Conservation (phyloP, 2,888 invertebrate genomes). For the Caenorhabditis panamensis region DNA sequence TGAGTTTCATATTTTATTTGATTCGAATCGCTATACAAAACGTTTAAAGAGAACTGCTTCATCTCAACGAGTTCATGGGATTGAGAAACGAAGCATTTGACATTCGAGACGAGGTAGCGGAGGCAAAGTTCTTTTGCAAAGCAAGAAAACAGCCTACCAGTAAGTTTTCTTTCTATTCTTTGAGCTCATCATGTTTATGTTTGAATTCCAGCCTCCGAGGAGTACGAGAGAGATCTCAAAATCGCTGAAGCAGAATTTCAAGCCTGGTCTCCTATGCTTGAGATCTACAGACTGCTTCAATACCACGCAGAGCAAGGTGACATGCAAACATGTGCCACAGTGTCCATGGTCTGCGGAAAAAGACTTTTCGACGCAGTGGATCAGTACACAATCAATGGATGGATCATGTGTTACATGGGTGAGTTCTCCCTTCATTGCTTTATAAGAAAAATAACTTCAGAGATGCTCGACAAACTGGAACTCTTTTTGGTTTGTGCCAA, state of each 20-base stretch:
- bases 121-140: conserved; percentile 41
- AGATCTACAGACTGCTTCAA: conserved; percentile 48
- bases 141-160: conserved; percentile 39
- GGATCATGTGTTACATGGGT: conserved; percentile 69
- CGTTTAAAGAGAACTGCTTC: conserved; percentile 54
- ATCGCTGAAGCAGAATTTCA: conserved; percentile 28
- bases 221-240: conserved; percentile 29
- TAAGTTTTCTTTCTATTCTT: background rate
- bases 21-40: background rate
- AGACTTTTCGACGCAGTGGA: conserved; percentile 58
- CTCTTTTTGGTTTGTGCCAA: conserved; percentile 57
- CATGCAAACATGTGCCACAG: conserved; percentile 68
- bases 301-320: conserved; percentile 67
- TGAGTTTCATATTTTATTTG: conserved; percentile 10
- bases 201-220: conserved; percentile 26
- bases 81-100: conserved; percentile 61
- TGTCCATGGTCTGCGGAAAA: conserved; percentile 65
- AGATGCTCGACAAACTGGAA: conserved; percentile 68
- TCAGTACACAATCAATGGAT: conserved; percentile 59
- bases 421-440: background rate
- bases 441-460: conserved; percentile 33
- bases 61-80: conserved; percentile 64
- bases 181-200: background rate
- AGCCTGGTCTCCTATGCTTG: conserved; percentile 57
- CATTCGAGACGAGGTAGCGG: conserved; percentile 39